phyloP scores from a whole-genome alignment of 2,797 vertebrate genomes.

The Clarias pachynema region DNA sequence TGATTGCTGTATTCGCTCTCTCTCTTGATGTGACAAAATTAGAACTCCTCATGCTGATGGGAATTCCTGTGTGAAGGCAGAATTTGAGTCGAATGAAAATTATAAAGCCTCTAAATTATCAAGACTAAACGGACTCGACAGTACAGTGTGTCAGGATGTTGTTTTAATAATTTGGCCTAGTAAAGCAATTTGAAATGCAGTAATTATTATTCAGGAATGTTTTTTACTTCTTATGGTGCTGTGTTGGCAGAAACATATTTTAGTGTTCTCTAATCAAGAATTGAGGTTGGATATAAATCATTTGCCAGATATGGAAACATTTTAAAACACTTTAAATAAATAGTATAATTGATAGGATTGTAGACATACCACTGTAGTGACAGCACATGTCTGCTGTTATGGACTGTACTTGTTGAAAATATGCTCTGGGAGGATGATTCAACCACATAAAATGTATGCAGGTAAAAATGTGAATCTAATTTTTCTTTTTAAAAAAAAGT shows the following conservation, averaged over 20 bases:
- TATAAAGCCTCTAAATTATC: neutral
- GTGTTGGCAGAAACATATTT: neutral
- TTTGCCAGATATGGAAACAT: neutral
- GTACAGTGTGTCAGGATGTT: neutral
- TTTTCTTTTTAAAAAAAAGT: neutral
- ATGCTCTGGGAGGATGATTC: slow-evolving; percentile 7
- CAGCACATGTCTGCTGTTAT: slow-evolving; percentile 7
- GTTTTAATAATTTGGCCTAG: neutral
- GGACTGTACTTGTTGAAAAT: neutral
- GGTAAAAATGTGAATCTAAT: slow-evolving; percentile 10
- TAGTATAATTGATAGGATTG: neutral
- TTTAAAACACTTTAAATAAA: neutral
- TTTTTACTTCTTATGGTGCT: neutral
- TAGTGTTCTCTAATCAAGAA: neutral
- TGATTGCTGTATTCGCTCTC: slow-evolving; percentile 31
- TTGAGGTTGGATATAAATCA: neutral
- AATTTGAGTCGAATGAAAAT: slow-evolving; percentile 21
- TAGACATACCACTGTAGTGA: neutral
- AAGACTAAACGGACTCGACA: slow-evolving; percentile 18
- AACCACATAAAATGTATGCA: slow-evolving; percentile 18
- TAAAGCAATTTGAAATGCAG: neutral
- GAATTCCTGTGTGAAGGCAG: slow-evolving; percentile 11
- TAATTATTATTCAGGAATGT: neutral
- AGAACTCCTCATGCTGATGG: slow-evolving; percentile 27
- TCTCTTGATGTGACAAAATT: slow-evolving; percentile 40